Conservation (phyloP, 2,113 vertebrate species). For the Pipa parva region DNA sequence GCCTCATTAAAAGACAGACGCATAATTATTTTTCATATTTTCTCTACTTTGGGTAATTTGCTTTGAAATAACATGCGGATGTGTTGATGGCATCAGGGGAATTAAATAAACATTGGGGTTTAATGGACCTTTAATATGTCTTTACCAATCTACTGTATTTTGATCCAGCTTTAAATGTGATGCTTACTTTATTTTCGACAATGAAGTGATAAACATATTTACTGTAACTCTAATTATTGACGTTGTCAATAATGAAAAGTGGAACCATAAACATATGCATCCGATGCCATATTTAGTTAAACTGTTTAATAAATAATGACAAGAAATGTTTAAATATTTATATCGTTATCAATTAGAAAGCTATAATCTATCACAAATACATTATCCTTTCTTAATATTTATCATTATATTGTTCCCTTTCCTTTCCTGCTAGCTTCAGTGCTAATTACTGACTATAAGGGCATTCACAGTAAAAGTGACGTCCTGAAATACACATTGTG, state of each 20-base stretch:
- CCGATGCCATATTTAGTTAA: constrained; percentile 42
- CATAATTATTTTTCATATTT: too few relatives aligned
- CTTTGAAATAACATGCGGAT: too few relatives aligned
- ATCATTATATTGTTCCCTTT: constrained; percentile 1
- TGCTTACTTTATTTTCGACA: constrained; percentile 24
- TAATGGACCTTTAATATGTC: not conserved
- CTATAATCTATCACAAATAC: constrained; percentile 43
- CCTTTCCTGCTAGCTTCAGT: constrained; percentile 23
- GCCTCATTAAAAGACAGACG: too few relatives aligned
- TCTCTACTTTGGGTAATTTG: too few relatives aligned
- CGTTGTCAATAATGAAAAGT: constrained; percentile 35
- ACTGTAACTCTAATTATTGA: constrained; percentile 43
- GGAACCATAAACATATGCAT: constrained; percentile 29
- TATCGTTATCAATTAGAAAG: constrained; percentile 40
- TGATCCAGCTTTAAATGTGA: not conserved
- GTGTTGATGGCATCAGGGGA: not conserved
- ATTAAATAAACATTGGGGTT: not conserved
- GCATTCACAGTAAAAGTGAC: too few relatives aligned
- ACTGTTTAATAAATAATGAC: constrained; percentile 43
- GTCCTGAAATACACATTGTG: too few relatives aligned
- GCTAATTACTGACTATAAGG: constrained; percentile 15
- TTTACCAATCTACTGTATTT: not conserved
- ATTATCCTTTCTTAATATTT: constrained; percentile 28
- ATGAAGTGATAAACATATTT: constrained; percentile 39
- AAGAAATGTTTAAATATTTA: constrained; percentile 42